Evolutionary conservation across 1,140 invertebrate genomes (phyloP), one percentile per base, ranked within the genome.

Genomic region (Trachelipus rathkii): DNA sequence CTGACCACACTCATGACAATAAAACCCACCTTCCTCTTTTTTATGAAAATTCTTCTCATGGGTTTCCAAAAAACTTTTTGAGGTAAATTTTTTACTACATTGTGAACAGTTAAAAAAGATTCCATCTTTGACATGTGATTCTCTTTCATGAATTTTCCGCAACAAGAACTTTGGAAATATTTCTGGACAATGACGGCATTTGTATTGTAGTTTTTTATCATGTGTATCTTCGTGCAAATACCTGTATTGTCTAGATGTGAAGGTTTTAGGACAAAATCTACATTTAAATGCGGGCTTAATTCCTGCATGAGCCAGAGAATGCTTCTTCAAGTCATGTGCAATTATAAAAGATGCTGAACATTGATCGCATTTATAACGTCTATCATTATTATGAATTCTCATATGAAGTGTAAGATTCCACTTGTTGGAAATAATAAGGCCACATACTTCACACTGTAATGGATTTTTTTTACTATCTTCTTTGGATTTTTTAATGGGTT

Each of bases 371-470:
- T 60, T 60, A 19, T 60, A 60, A 19, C 50, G 50, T 60, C 50
- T 13, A 60, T 60, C 50, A 60, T 60, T 60, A 8, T 60, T 60
- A 8, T 60, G 50, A 2, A 60, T 8, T 19, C 50, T 60, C 50
- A 60, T 60, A 60, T 60, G 50, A 60, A 60, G 50, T 15, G 50
- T 60, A 60, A 60, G 19, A 60, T 60, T 60, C 50, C 50, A 60
- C 50, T 60, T 60, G 19, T 60, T 60, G 11, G 2, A 60, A 8
- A 60, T 60, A 15, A 60, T 60, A 4, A 60, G 50, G 4, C 50
- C 50, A 60, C 50, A 60, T 4, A 60, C 8, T 15, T 8, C 19
- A 19, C 50, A 60, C 50, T 60, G 50, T 19, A 60, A 60, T 3
- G 50, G 50, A 60, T 60, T 60, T 19, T 60, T 60, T 60, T 60